Evolutionary conservation across 2,797 vertebrate genomes (phyloP).

Genomic region (Rhinoraja longicauda): DNA sequence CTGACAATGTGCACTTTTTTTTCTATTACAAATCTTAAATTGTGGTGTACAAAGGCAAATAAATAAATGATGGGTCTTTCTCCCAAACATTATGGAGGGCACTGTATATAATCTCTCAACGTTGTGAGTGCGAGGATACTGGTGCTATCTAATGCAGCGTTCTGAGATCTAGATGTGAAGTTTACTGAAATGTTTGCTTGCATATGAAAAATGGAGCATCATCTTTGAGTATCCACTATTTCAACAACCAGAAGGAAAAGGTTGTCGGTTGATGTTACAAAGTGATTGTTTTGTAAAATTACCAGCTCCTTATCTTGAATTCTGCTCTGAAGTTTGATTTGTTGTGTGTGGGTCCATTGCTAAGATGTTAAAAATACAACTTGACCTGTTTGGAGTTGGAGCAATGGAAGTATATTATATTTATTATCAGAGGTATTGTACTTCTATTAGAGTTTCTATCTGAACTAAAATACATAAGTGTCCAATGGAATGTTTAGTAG

Average conservation of each 20-base stretch:
- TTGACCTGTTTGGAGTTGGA: background rate
- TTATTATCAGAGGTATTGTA: too few relatives aligned
- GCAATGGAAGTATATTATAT: too few relatives aligned
- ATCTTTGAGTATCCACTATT: background rate
- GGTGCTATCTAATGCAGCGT: background rate
- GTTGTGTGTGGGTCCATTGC: background rate
- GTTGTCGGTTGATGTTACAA: background rate
- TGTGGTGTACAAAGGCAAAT: too few relatives aligned
- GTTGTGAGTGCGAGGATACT: background rate
- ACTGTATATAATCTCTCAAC: background rate
- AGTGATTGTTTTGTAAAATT: background rate
- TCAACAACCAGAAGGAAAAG: background rate
- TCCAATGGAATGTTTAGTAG: background rate
- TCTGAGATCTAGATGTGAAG: background rate
- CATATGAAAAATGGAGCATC: background rate
- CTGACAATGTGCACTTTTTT: too few relatives aligned
- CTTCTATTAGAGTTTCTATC: background rate
- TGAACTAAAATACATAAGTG: background rate
- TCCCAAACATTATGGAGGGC: too few relatives aligned
- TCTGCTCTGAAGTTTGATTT: background rate
- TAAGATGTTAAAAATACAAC: background rate
- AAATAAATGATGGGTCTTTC: too few relatives aligned
- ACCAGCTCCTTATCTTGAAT: background rate
- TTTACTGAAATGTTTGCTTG: background rate
- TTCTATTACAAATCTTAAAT: too few relatives aligned